Evolutionary conservation across 2,113 vertebrate species (phyloP).

Genomic region (Lethenteron camtschaticum): DNA sequence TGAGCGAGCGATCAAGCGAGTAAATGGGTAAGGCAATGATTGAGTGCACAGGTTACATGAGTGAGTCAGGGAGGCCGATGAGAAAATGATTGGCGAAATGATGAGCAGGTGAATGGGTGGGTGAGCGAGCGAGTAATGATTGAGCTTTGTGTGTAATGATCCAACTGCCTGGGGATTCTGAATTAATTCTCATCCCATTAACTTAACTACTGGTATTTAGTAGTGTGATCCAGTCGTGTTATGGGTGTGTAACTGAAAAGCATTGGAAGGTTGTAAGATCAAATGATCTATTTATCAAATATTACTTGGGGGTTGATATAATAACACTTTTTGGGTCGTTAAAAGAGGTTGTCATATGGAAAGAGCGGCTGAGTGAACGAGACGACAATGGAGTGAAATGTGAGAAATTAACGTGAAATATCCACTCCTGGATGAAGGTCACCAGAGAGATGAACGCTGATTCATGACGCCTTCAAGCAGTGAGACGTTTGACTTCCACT

Average conservation of each 20-base stretch:
- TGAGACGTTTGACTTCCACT: not conserved
- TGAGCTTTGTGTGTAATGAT: not conserved
- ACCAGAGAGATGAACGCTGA: not conserved
- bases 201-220: not conserved
- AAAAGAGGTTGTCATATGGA: not conserved
- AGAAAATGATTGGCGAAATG: too few relatives aligned
- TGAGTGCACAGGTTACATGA: too few relatives aligned
- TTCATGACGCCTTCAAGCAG: not conserved
- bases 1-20: too few relatives aligned
- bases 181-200: not conserved
- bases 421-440: not conserved
- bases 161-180: not conserved
- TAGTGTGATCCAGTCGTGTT: not conserved
- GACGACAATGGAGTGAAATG: not conserved
- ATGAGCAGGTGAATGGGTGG: not conserved
- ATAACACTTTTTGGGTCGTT: not conserved
- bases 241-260: too few relatives aligned
- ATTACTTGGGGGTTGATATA: not conserved
- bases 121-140: not conserved
- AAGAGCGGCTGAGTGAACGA: not conserved
- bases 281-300: not conserved
- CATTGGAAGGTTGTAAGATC: not conserved
- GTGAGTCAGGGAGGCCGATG: too few relatives aligned
- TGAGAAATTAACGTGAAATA: not conserved
- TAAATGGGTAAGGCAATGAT: too few relatives aligned